Evolutionary conservation across 2,888 invertebrate species (phyloP).

Genomic region (Arge pagana): DNA sequence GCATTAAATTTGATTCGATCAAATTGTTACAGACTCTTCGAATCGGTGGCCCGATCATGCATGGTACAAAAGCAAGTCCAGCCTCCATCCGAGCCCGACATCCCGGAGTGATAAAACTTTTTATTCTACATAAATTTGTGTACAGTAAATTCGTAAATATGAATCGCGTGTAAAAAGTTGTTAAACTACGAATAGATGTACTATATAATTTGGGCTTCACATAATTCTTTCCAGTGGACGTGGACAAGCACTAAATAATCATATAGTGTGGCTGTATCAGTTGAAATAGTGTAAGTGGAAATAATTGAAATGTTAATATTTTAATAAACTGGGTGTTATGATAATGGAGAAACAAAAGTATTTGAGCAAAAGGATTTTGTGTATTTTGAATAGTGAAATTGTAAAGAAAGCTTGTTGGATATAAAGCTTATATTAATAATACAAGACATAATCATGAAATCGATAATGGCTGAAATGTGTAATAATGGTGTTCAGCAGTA

Average conservation of each 20-base stretch:
- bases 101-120: conserved; percentile 67
- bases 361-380: conserved; percentile 44
- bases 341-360: conserved; percentile 26
- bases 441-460: conserved; percentile 27
- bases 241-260: conserved; percentile 37
- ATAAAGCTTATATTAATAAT: conserved; percentile 30
- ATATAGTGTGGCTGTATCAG: conserved; percentile 37
- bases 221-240: conserved; percentile 38
- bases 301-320: conserved; percentile 54
- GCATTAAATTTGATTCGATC: conserved; percentile 9
- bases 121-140: conserved; percentile 43
- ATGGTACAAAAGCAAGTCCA: conserved; percentile 82
- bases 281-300: conserved; percentile 37
- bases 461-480: conserved; percentile 22
- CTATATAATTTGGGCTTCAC: conserved; percentile 47
- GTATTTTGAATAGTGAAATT: conserved; percentile 47
- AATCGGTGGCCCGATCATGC: conserved; percentile 95
- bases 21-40: conserved; percentile 76
- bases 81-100: conserved; percentile 68
- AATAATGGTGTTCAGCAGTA: conserved; percentile 21
- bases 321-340: conserved; percentile 52
- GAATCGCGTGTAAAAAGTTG: conserved; percentile 55
- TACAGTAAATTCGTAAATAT: conserved; percentile 51
- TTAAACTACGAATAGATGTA: conserved; percentile 53
- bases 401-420: conserved; percentile 35